phyloP scores from a whole-genome alignment of 2,797 vertebrate genomes.

The Spinus pinus region DNA sequence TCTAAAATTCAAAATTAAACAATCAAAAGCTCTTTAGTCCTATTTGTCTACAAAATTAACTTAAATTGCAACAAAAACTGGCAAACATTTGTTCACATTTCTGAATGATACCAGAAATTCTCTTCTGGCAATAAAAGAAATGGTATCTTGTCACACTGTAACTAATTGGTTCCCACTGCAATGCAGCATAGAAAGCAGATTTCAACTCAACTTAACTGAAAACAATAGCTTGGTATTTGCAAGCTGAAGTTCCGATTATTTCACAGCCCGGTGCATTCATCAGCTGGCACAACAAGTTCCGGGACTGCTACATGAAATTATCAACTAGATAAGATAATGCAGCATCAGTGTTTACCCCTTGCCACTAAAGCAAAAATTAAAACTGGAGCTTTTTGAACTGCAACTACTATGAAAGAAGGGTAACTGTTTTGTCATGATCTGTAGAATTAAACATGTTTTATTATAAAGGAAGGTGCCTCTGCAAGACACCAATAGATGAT shows the following conservation, averaged over 20 bases:
- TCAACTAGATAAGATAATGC: conserved; percentile 44
- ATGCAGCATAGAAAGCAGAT: conserved; percentile 29
- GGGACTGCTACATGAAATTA: conserved; percentile 41
- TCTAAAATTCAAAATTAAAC: background rate
- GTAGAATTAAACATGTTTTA: background rate
- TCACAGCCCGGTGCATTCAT: conserved; percentile 20
- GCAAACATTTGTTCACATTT: background rate
- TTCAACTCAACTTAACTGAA: conserved; percentile 13
- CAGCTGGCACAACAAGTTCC: conserved; percentile 39
- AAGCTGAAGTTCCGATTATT: conserved; percentile 22
- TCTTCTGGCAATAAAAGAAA: conserved; percentile 8
- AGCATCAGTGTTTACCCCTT: conserved; percentile 34
- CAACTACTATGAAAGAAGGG: background rate
- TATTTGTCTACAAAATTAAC: background rate
- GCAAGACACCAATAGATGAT: accelerated
- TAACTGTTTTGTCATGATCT: background rate
- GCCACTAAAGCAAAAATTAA: background rate
- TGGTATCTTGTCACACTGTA: background rate
- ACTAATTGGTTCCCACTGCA: conserved; percentile 31
- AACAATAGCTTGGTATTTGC: conserved; percentile 49
- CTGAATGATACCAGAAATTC: background rate
- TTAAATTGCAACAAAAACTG: background rate
- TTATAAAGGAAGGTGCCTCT: background rate
- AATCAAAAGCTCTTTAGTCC: background rate
- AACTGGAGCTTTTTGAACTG: background rate